Conservation (phyloP, 2,797 vertebrate species). For the Xiphophorus birchmanni region DNA sequence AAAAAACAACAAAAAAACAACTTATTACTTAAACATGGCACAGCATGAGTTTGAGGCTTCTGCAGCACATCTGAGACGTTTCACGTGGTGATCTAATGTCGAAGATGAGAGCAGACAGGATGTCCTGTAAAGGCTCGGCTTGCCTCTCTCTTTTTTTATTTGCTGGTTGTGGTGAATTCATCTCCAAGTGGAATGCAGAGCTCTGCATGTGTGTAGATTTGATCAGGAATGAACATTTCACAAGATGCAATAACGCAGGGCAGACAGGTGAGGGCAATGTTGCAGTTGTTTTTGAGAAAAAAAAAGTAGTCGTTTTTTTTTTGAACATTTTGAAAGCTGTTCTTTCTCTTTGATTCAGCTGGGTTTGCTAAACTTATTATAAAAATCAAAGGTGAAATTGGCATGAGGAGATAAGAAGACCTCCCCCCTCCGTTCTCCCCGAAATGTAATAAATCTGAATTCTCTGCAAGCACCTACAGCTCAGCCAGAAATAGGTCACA, state of each 20-base stretch:
- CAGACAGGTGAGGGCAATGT: conserved; percentile 75
- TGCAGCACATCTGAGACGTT: conserved; percentile 1
- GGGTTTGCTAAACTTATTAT: conserved; percentile 20
- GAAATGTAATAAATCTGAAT: conserved; percentile 18
- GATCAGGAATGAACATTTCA: neutral
- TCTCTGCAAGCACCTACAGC: conserved; percentile 33
- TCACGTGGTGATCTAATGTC: conserved; percentile 23
- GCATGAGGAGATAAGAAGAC: conserved; percentile 27
- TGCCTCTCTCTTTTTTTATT: conserved; percentile 4
- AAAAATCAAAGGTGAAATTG: conserved; percentile 38
- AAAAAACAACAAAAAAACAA: neutral
- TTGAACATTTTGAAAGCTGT: conserved; percentile 21
- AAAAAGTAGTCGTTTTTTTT: neutral
- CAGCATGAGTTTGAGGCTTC: neutral
- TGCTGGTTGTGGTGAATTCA: conserved; percentile 2
- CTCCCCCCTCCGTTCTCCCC: neutral
- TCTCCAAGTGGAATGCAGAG: conserved; percentile 28
- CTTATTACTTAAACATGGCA: conserved; percentile 1
- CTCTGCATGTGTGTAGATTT: conserved; percentile 10
- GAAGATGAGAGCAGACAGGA: conserved; percentile 6
- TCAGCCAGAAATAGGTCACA: conserved; percentile 48
- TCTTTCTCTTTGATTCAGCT: conserved; percentile 28
- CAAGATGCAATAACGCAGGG: conserved; percentile 62
- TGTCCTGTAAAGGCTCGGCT: conserved; percentile 21
- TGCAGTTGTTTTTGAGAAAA: conserved; percentile 65